Base-by-base conservation (phyloP, 2,888 invertebrate genomes). In the Ecliptopera silaceata region DNA sequence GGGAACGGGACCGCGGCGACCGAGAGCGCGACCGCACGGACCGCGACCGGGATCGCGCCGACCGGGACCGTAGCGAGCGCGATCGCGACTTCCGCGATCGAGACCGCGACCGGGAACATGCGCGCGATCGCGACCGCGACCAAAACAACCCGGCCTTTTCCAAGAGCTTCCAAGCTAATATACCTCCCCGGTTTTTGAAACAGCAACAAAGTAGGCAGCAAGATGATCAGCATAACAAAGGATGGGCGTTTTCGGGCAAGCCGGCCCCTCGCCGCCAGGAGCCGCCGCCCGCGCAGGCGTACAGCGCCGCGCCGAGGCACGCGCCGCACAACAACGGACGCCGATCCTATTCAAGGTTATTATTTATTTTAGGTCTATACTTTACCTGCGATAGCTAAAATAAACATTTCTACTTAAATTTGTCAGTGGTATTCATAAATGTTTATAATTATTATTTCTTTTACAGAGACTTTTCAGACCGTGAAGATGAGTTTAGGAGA, bases 141-240 rank as follows among this genome's bases (percentile, higher is more conserved):
- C 93, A 93, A 67, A 83, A 90, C 48, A 94, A 93, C 66, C 92
- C 93, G 1, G 92, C 92, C 22, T 96, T 95, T 78, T 94, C 95
- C 5, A 93, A 95, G 71, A 94, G 94, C 65, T 97, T 96, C 84
- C 96, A 96, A 82, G 94, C 93, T 47, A 95, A 96, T 85, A 92
- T 97, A 74, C 97, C 97, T 50, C 97, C 97, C 12, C 93, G 97
- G 56, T 96, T 97, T 83, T 94, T 95, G 71, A 95, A 95, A 71
- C 95, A 96, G 72, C 96, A 96, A 70, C 93, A 93, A 64, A 93
- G 87, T 64, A 76, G 91, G 45, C 86, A 86, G 55, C 86, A 90
- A 68, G 92, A 86, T 11, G 90, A 63, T 29, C 63, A 59, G 10
- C 86, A 80, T 55, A 79, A 88, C 55, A 90, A 88, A 71, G 85